These are phyloP conservation scores for Saimiri boliviensis DNA, from an alignment of 2,113 vertebrate genomes.

Conservation along the genomic window DNA sequence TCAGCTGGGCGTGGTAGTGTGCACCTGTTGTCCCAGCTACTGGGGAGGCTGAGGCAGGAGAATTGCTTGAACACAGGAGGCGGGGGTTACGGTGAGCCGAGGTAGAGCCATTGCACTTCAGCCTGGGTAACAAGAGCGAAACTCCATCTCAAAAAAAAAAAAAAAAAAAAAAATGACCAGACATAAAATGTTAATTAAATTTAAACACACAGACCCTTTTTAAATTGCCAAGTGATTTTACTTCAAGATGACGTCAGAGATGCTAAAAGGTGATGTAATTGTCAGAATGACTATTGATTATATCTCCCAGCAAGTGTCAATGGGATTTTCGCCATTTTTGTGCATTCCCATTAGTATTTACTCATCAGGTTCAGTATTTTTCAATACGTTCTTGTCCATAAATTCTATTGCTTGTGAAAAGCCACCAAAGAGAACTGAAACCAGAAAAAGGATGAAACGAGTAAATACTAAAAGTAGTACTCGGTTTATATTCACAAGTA, in stretches of 20 bases:
- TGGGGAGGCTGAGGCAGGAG: no score
- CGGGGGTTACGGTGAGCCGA: no score
- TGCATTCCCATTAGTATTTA: not conserved
- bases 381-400: rapidly evolving
- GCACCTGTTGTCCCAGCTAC: no score
- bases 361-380: rapidly evolving
- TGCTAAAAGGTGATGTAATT: not conserved
- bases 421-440: not conserved
- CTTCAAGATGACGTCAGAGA: conserved; percentile 29
- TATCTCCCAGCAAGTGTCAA: not conserved
- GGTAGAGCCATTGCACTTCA: no score
- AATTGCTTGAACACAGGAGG: no score
- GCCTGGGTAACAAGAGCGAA: no score
- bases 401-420: not conserved
- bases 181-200: not conserved
- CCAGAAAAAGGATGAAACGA: rapidly evolving
- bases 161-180: not conserved
- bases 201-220: not conserved
- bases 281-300: not conserved
- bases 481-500: rapidly evolving
- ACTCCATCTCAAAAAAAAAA: no score
- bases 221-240: conserved; percentile 42
- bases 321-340: not conserved
- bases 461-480: rapidly evolving
- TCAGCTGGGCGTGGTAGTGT: no score